Conservation (phyloP, 2,888 invertebrate species). For the Dynastes hyllus region DNA sequence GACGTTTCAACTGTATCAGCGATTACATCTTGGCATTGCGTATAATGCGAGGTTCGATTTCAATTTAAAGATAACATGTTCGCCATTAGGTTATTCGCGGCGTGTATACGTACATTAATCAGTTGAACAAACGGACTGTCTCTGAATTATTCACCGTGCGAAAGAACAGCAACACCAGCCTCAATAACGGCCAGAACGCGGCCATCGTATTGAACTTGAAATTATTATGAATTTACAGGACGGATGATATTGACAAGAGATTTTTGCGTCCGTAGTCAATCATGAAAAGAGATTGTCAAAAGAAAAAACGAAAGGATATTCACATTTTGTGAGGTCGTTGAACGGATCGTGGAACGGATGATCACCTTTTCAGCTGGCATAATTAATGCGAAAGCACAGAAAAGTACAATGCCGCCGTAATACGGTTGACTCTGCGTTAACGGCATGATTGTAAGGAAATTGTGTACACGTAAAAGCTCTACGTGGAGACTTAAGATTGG, state of each 20-base stretch:
- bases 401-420: constrained; percentile 26
- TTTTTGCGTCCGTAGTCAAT: constrained; percentile 25
- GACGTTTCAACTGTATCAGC: constrained; percentile 28
- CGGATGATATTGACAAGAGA: constrained; percentile 33
- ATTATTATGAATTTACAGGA: constrained; percentile 30
- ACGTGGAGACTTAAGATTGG: constrained; percentile 21
- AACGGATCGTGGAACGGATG: constrained; percentile 31
- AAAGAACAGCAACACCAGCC: constrained; percentile 8
- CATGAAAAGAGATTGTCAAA: constrained; percentile 32
- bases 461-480: constrained; percentile 32
- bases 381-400: constrained; percentile 42
- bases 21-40: constrained; percentile 22
- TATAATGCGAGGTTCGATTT: constrained; percentile 22
- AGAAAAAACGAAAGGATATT: constrained; percentile 33
- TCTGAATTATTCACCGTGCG: constrained; percentile 14
- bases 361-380: constrained; percentile 39
- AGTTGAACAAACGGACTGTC: constrained; percentile 8
- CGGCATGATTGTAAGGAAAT: constrained; percentile 37
- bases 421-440: constrained; percentile 22
- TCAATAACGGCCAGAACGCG: constrained; percentile 11
- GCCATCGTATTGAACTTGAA: constrained; percentile 23
- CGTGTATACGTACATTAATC: constrained; percentile 19
- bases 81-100: constrained; percentile 3
- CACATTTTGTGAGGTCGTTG: constrained; percentile 27
- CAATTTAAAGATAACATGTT: constrained; percentile 38